phyloP scores from a whole-genome alignment of 2,888 invertebrate species.

The Synergus umbraculus region DNA sequence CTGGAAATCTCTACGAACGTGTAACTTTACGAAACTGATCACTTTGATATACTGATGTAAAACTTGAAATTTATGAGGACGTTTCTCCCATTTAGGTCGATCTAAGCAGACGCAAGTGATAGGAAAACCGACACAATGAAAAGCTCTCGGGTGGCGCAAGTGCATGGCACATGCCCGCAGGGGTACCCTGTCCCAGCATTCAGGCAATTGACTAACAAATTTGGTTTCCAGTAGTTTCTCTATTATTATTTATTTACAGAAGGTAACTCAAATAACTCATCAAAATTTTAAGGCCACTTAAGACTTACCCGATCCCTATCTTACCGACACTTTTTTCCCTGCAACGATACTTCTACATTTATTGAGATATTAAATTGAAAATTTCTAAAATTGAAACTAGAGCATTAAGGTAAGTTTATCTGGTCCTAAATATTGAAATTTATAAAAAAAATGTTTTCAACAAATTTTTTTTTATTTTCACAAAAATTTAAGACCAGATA shows the following conservation, averaged over 20 bases:
- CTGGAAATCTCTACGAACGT: background rate
- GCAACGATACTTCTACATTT: too few species aligned
- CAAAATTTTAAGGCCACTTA: too few species aligned
- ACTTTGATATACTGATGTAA: too few species aligned
- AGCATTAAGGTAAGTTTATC: too few species aligned
- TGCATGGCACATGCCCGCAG: constrained; percentile 79
- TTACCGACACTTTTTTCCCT: too few species aligned
- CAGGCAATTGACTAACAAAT: constrained; percentile 88
- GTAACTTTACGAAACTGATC: background rate
- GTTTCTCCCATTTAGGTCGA: background rate
- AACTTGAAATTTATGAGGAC: background rate
- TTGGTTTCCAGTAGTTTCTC: constrained; percentile 61
- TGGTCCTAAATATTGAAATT: too few species aligned
- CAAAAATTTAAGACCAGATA: too few species aligned
- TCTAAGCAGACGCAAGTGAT: background rate
- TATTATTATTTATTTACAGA: background rate
- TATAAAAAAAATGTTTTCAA: too few species aligned
- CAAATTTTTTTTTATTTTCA: too few species aligned
- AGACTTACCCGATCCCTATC: too few species aligned
- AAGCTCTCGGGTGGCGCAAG: constrained; percentile 65
- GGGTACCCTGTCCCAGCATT: constrained; percentile 99
- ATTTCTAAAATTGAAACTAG: too few species aligned
- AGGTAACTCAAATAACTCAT: background rate
- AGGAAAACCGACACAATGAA: constrained; percentile 46
- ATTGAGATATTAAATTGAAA: too few species aligned